Percentiles rank a stretch among this genome's conserved stretches.
phyloP scores from a whole-genome alignment of 64 coral and sea anemone genomes.

The Dendrophyllia cribrosa region DNA sequence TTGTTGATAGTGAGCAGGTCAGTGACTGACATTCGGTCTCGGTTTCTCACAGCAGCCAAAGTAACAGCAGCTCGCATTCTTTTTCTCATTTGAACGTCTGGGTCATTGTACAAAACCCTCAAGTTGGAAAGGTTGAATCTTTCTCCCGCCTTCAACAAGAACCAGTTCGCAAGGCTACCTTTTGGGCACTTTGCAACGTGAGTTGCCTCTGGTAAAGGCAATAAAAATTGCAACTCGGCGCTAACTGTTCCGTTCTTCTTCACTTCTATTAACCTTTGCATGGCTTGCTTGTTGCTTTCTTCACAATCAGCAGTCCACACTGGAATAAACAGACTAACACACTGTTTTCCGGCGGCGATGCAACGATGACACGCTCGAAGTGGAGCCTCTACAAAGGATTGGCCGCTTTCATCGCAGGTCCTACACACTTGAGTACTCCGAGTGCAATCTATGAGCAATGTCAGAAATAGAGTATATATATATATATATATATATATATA shows the following conservation, averaged over 20 bases:
- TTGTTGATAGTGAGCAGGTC: constrained; percentile 44
- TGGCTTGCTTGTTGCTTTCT: constrained; percentile 66
- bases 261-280: constrained; percentile 26
- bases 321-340: constrained; percentile 48
- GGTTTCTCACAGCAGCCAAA: constrained; percentile 36
- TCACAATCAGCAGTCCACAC: constrained; percentile 65
- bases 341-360: constrained; percentile 23
- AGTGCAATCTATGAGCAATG: constrained; percentile 40
- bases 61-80: constrained; percentile 18
- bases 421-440: constrained; percentile 8
- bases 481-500: too few relatives aligned
- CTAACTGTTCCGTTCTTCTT: constrained; percentile 22
- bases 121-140: constrained; percentile 68
- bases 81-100: neutral
- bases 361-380: constrained; percentile 44
- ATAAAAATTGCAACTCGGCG: constrained; percentile 14
- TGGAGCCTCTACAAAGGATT: constrained; percentile 51
- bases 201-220: constrained; percentile 55
- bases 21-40: constrained; percentile 49
- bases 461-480: neutral
- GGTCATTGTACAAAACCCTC: constrained; percentile 50
- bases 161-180: constrained; percentile 65
- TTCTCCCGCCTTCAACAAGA: constrained; percentile 55
- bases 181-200: constrained; percentile 63
- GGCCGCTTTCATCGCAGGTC: constrained; percentile 18